Conservation (phyloP, 2,797 vertebrate species). For the Atherinosoma microstoma region DNA sequence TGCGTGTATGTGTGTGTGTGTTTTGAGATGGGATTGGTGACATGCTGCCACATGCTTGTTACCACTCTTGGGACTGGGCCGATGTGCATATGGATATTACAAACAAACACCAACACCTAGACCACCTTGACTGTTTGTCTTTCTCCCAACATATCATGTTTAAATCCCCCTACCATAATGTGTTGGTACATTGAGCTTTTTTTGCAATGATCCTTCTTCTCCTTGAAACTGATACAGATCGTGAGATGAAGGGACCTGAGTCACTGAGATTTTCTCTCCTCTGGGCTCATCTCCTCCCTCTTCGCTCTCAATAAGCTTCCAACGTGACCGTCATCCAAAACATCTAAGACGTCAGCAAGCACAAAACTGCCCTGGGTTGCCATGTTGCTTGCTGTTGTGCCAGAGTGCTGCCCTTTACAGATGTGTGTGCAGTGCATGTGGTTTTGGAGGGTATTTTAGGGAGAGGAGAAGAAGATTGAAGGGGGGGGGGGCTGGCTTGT, state of each 20-base stretch:
- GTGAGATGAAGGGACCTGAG: conserved; percentile 50
- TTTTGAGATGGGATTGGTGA: conserved; percentile 52
- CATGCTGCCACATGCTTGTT: conserved; percentile 78
- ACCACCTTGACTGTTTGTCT: conserved; percentile 18
- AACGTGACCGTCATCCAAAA: conserved; percentile 71
- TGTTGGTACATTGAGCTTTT: conserved; percentile 40
- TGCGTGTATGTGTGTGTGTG: conserved; percentile 32
- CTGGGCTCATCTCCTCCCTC: conserved; percentile 36
- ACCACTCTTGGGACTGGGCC: conserved; percentile 59
- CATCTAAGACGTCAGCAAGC: conserved; percentile 62
- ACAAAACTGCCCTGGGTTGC: conserved; percentile 71
- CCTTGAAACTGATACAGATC: conserved; percentile 59
- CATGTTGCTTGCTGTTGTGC: conserved; percentile 66
- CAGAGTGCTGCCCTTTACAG: conserved; percentile 77
- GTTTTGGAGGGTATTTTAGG: conserved; percentile 45
- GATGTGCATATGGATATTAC: conserved; percentile 48
- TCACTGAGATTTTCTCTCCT: conserved; percentile 44
- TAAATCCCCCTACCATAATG: conserved; percentile 14
- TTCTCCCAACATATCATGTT: not conserved
- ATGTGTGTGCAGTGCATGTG: conserved; percentile 53
- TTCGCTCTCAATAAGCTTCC: conserved; percentile 49
- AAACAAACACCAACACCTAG: conserved; percentile 36
- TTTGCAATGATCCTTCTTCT: conserved; percentile 36
- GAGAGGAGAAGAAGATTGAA: conserved; percentile 16
- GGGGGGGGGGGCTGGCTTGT: conserved; percentile 34